Evolutionary conservation across 1,140 invertebrate genomes (phyloP).

Genomic region (Bactericera cockerelli): DNA sequence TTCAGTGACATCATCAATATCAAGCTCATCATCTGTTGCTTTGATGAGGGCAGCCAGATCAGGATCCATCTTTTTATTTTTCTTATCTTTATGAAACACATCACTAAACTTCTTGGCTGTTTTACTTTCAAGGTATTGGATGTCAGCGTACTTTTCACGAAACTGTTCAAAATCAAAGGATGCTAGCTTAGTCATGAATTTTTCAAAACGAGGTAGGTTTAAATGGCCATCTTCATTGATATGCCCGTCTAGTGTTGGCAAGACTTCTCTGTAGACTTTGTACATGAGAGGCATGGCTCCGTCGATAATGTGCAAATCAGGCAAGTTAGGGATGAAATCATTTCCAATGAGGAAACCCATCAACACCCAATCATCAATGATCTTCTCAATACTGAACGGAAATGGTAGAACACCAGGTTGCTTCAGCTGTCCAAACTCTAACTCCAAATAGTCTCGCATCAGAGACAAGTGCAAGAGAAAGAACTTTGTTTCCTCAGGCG

Average conservation of each 20-base stretch:
- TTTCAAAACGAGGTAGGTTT: constrained; percentile 71
- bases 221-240: constrained; percentile 80
- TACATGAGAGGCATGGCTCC: constrained; percentile 77
- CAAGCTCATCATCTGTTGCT: constrained; percentile 37
- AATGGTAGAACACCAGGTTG: constrained; percentile 41
- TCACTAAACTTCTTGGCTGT: not conserved
- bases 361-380: constrained; percentile 61
- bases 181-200: constrained; percentile 61
- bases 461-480: constrained; percentile 82
- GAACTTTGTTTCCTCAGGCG: constrained; percentile 82
- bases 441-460: constrained; percentile 79
- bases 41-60: constrained; percentile 41
- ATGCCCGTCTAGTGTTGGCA: constrained; percentile 78
- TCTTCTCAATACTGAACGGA: constrained; percentile 63
- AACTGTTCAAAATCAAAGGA: constrained; percentile 73
- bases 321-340: constrained; percentile 91
- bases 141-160: constrained; percentile 64
- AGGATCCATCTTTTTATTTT: constrained; percentile 21
- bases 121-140: constrained; percentile 72
- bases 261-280: constrained; percentile 67
- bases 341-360: constrained; percentile 95
- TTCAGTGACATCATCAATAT: constrained; percentile 25
- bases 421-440: constrained; percentile 73
- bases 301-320: constrained; percentile 81
- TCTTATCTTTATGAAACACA: constrained; percentile 15